Conservation (phyloP, 2,113 vertebrate genomes). For the Prietella phreatophila region DNA sequence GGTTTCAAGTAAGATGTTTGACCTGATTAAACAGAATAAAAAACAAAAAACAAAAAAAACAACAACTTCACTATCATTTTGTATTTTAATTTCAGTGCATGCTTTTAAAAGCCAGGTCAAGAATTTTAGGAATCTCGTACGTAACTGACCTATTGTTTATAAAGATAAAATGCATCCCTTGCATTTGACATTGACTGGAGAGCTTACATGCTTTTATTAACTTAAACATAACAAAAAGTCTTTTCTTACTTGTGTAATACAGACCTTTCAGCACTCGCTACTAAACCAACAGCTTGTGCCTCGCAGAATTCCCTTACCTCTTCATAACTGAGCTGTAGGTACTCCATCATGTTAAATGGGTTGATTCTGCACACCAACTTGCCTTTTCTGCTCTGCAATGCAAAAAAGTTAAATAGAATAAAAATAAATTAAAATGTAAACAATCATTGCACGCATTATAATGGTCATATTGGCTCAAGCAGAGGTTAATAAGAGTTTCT, state of each 20-base stretch:
- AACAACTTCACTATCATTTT: too few relatives aligned
- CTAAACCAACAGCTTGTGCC: background rate
- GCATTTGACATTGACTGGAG: background rate
- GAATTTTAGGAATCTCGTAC: background rate
- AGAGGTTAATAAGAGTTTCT: background rate
- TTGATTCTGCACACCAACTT: slow-evolving; percentile 77
- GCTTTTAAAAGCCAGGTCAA: background rate
- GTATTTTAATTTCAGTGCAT: background rate
- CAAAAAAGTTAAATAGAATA: background rate
- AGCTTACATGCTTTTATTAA: background rate
- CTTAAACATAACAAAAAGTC: background rate
- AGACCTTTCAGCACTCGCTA: background rate
- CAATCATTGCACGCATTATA: background rate
- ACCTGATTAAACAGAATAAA: background rate
- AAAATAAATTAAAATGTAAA: background rate
- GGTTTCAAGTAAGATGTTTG: too few relatives aligned
- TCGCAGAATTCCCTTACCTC: slow-evolving; percentile 75
- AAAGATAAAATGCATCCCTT: background rate
- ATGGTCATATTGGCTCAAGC: background rate
- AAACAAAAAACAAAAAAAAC: background rate
- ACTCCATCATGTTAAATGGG: slow-evolving; percentile 82
- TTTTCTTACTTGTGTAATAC: background rate
- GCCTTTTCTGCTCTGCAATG: slow-evolving; percentile 60
- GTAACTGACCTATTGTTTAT: background rate
- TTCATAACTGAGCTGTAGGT: slow-evolving; percentile 88